Conservation (phyloP, 2,113 vertebrate genomes). For the Suricata suricatta region DNA sequence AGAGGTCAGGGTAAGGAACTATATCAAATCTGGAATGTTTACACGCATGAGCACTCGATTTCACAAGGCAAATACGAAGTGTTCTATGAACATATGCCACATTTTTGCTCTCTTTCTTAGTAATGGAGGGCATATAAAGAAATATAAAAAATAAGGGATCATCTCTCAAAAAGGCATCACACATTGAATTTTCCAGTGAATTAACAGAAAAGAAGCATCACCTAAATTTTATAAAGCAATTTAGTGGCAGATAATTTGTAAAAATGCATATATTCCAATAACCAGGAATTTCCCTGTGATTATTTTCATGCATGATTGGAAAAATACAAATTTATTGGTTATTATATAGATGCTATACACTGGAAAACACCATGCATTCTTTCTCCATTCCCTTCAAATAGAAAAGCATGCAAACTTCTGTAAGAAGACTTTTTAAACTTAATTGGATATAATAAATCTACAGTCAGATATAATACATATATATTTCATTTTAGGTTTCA, state of each 20-base stretch:
- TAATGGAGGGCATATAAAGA: background rate
- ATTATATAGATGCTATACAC: background rate
- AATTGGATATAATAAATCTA: constrained; percentile 1
- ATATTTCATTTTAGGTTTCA: constrained; percentile 9
- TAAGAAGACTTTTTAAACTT: constrained; percentile 41
- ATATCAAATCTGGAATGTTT: background rate
- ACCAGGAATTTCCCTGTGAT: background rate
- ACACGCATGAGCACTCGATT: background rate
- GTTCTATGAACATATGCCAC: background rate
- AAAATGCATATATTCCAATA: constrained; percentile 12
- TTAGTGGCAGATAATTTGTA: constrained; percentile 41
- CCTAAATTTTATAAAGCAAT: background rate
- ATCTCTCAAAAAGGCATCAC: background rate
- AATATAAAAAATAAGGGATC: background rate
- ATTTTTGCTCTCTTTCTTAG: constrained; percentile 44
- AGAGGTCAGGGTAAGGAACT: constrained; percentile 64
- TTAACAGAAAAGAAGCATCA: constrained; percentile 35
- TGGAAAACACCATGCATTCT: background rate
- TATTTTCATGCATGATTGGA: constrained; percentile 32
- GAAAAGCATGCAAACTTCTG: constrained; percentile 35
- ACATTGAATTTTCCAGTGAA: constrained; percentile 4
- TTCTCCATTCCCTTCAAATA: constrained; percentile 24
- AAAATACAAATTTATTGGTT: constrained; percentile 27
- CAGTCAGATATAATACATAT: constrained; percentile 1
- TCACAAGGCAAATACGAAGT: background rate